A percentile compares a stretch with the other conserved stretches of the same genome.
Conservation (phyloP, 37 sponge, comb jelly and placozoan species). For the Crambe crambe region DNA sequence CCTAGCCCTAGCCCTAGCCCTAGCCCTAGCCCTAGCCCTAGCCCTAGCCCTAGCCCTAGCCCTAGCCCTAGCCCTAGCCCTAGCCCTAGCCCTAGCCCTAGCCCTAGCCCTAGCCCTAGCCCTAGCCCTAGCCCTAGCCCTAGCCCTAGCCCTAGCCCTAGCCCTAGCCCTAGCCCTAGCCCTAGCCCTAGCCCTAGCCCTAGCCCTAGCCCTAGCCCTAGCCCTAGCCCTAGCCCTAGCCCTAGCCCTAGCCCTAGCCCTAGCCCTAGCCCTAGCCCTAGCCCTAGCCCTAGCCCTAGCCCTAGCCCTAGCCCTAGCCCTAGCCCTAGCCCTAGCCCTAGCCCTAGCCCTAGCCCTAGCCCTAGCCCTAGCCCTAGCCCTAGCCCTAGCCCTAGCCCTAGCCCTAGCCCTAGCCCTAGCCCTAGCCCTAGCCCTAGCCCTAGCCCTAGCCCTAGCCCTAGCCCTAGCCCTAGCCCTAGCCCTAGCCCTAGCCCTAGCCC, state of each 20-base stretch:
- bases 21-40: constrained; percentile 1
- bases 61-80: not conserved
- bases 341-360: not conserved
- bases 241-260: constrained; percentile 1
- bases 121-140: not conserved
- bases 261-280: constrained; percentile 1
- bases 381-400: not conserved
- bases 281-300: not conserved
- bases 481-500: not conserved
- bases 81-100: constrained; percentile 1
- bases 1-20: not conserved
- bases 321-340: constrained; percentile 1
- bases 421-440: not conserved
- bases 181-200: not conserved
- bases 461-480: constrained; percentile 1
- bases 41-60: constrained; percentile 1
- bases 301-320: constrained; percentile 1
- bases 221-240: not conserved
- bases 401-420: not conserved
- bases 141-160: not conserved
- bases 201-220: not conserved
- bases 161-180: not conserved
- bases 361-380: not conserved
- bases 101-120: constrained; percentile 1
- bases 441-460: constrained; percentile 1